These are phyloP conservation scores for Aplidium turbinatum DNA, from an alignment of 23 tunicate genomes.

Conservation along the genomic window DNA sequence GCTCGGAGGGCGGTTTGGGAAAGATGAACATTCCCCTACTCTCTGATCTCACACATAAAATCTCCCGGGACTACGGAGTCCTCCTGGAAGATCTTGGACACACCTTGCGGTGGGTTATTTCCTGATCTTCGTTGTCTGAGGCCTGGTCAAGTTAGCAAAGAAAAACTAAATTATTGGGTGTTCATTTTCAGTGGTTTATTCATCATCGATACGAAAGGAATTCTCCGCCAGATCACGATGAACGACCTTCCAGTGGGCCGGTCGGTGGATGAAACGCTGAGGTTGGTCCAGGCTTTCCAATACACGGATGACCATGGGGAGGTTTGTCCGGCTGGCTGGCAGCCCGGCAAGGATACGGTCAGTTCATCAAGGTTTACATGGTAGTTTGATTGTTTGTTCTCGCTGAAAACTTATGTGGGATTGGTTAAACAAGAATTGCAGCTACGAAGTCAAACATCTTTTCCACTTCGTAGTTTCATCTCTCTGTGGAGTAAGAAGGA, in stretches of 20 bases:
- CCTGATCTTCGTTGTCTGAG: background rate
- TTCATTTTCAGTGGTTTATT: slow-evolving; percentile 73
- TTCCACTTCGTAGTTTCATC: too few relatives aligned
- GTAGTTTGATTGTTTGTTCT: too few relatives aligned
- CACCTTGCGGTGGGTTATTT: slow-evolving; percentile 55
- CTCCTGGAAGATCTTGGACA: slow-evolving; percentile 94
- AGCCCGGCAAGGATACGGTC: slow-evolving; percentile 95
- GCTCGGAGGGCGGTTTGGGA: slow-evolving; percentile 99
- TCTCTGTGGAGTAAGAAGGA: too few relatives aligned
- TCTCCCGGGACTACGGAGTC: slow-evolving; percentile 94
- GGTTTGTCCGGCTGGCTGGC: slow-evolving; percentile 97
- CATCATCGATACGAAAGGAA: slow-evolving; percentile 92
- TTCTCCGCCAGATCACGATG: slow-evolving; percentile 97
- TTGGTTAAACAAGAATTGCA: too few relatives aligned
- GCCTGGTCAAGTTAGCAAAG: background rate
- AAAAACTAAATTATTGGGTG: background rate
- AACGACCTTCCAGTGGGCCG: slow-evolving; percentile 98
- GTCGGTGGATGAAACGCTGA: slow-evolving; percentile 88
- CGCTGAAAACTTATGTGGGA: too few relatives aligned
- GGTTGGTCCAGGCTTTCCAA: slow-evolving; percentile 95
- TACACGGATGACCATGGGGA: slow-evolving; percentile 96
- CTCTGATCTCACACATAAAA: slow-evolving; percentile 90
- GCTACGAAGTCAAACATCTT: too few relatives aligned
- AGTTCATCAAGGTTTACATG: too few relatives aligned
- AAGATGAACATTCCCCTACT: slow-evolving; percentile 91